A percentile compares a stretch with the other conserved stretches of the same genome.
Conservation (phyloP, 1,140 invertebrate species). For the Rhopalosiphum padi region DNA sequence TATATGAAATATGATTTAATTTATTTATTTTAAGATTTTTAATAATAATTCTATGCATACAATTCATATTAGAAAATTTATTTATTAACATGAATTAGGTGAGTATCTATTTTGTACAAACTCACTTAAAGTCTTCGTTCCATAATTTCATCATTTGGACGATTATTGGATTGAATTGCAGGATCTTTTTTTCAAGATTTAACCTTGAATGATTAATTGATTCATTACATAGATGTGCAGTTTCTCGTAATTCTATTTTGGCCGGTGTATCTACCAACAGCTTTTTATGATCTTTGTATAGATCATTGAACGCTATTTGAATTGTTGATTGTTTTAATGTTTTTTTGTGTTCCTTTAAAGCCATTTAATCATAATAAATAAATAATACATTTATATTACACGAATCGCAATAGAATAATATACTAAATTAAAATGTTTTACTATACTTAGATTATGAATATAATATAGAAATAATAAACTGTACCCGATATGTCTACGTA, state of each 20-base stretch:
- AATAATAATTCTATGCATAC: neutral
- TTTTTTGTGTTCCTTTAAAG: neutral
- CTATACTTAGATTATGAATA: neutral
- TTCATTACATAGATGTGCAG: neutral
- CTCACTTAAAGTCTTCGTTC: neutral
- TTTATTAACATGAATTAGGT: neutral
- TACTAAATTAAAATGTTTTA: neutral
- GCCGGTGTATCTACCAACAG: neutral
- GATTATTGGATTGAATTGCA: conserved; percentile 1
- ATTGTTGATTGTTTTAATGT: neutral
- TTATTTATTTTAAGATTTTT: neutral
- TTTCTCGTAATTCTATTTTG: neutral
- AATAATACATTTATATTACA: neutral
- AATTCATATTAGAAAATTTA: neutral
- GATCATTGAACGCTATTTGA: neutral
- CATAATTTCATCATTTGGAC: neutral
- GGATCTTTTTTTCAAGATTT: neutral
- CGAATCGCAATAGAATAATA: neutral
- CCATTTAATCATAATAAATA: neutral
- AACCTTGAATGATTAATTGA: neutral
- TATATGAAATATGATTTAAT: neutral
- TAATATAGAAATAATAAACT: neutral
- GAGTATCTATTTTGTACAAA: no score
- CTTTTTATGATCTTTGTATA: neutral
- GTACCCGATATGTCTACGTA: neutral